Evolutionary conservation across 2,113 vertebrate genomes (phyloP).

Genomic region (Leiothrix lutea): DNA sequence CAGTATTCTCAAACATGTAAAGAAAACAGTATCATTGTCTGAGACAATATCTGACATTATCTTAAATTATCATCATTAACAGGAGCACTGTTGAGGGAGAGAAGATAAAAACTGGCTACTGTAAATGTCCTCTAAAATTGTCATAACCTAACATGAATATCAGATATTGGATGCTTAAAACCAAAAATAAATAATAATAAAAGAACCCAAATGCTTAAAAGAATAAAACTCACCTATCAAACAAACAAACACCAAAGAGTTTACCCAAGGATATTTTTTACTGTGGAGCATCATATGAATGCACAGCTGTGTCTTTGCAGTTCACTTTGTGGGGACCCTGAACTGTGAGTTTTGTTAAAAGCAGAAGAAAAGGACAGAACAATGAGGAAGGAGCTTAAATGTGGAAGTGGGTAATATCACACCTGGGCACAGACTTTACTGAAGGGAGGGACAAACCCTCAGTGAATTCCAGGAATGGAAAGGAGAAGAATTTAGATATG

Average conservation of each 20-base stretch:
- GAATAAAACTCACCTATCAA: background rate
- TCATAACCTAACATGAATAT: background rate
- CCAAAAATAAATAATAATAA: background rate
- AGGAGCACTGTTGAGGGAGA: background rate
- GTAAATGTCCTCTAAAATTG: background rate
- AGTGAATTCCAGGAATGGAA: background rate
- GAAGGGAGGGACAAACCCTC: background rate
- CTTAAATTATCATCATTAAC: background rate
- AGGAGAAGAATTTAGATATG: background rate
- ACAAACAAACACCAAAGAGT: background rate
- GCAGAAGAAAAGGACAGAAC: background rate
- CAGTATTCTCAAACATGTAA: background rate
- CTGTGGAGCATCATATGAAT: background rate
- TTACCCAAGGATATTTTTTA: background rate
- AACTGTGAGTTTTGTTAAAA: background rate
- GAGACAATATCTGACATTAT: background rate
- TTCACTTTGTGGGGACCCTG: background rate
- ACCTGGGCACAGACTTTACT: background rate
- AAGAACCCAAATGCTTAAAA: background rate
- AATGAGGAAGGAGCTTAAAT: background rate
- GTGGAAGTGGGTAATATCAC: background rate
- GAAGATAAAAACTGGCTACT: background rate
- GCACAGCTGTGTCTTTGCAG: background rate
- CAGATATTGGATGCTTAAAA: background rate
- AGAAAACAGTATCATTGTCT: background rate